Base-by-base conservation (phyloP, 1,140 invertebrate genomes). In the Conopomorpha cramerella region DNA sequence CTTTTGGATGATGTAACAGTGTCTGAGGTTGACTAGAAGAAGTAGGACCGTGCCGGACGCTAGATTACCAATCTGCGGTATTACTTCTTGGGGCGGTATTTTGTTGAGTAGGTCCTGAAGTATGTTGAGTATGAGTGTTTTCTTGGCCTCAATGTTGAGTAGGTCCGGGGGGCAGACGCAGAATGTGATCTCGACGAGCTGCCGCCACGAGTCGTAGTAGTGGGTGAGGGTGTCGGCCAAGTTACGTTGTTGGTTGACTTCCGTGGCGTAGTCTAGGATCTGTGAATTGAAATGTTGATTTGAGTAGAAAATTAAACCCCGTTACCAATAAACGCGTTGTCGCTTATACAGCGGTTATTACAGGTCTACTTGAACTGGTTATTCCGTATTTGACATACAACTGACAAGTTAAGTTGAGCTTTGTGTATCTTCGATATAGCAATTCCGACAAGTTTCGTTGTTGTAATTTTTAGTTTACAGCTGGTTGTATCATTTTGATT, bases 191-290 rank as follows among this genome's bases (percentile, higher is more conserved):
- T 94, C 91, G 0, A 87, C 86, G 0, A 90, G 84, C 63, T 92
- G 90, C 23, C 90, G 81, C 91, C 91, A 93, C 0, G 89, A 86
- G 55, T 93, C 89, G 44, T 91, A 86, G 43, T 87, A 88, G 46
- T 86, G 85, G 0, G 86, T 80, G 7, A 88, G 85, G 0, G 84
- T 82, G 13, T 82, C 82, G 0, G 87, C 81, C 0, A 82, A 66
- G 38, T 86, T 83, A 33, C 86, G 82, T 7, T 84, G 83, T 28
- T 84, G 81, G 66, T 95, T 95, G 12, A 87, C 68, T 43, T 85
- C 81, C 0, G 91, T 79, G 0, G 90, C 88, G 54, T 90, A 86
- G 15, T 82, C 78, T 12, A 93, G 63, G 15, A 93, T 84, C 70
- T 74, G 36, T 6, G n/a, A n/a, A n/a, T n/a, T n/a, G n/a, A n/a